A percentile compares a stretch with the other conserved stretches of the same genome.
These are phyloP conservation scores for Hylaeus volcanicus DNA, from an alignment of 1,140 invertebrate genomes.

Conservation along the genomic window DNA sequence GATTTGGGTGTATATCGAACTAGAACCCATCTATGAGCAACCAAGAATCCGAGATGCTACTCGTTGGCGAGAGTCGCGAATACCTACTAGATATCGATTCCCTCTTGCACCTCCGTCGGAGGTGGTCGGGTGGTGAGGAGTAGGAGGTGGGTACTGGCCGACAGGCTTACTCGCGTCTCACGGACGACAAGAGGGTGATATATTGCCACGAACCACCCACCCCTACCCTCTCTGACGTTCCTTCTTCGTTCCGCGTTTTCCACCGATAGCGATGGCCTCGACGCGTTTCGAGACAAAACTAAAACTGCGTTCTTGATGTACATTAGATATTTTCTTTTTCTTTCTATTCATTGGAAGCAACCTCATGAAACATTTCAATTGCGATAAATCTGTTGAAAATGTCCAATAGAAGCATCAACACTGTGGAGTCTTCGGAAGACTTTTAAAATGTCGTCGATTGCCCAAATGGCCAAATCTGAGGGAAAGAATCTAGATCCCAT, in stretches of 20 bases:
- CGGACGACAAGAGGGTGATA: conserved; percentile 79
- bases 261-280: conserved; percentile 55
- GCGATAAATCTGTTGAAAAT: too few species aligned
- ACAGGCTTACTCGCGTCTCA: conserved; percentile 74
- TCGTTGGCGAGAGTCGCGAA: conserved; percentile 43
- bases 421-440: too few species aligned
- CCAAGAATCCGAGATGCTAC: conserved; percentile 40
- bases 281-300: neutral
- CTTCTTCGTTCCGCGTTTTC: conserved; percentile 53
- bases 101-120: conserved; percentile 51
- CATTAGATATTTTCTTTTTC: too few species aligned
- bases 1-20: conserved; percentile 2
- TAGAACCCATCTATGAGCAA: neutral
- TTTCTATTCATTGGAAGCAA: too few species aligned
- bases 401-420: too few species aligned
- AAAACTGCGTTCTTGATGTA: too few species aligned
- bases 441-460: too few species aligned
- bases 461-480: too few species aligned
- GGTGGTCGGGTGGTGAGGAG: conserved; percentile 27
- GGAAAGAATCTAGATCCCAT: conserved; percentile 6
- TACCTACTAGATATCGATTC: conserved; percentile 63
- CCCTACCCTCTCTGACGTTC: conserved; percentile 32
- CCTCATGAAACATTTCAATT: too few species aligned
- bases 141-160: conserved; percentile 67
- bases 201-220: conserved; percentile 65